These are phyloP conservation scores for Phasianus colchicus DNA, from an alignment of 2,113 vertebrate species.

Conservation along the genomic window DNA sequence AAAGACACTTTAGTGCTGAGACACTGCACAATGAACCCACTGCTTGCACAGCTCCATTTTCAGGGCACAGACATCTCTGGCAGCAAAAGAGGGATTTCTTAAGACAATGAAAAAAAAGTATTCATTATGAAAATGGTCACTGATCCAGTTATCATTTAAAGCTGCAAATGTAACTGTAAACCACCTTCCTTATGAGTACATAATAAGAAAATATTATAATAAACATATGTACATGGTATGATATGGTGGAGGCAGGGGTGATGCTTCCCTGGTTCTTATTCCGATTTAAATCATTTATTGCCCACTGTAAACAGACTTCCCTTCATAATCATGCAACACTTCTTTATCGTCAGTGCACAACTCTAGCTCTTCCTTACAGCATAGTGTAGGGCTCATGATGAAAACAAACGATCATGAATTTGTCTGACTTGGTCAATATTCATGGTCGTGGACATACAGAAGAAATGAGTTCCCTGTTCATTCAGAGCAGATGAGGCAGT, in stretches of 20 bases:
- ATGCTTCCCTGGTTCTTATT: not conserved
- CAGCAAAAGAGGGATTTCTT: not conserved
- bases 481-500: not conserved
- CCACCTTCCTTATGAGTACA: not conserved
- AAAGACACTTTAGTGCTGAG: not conserved
- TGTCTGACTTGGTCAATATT: not conserved
- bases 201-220: too few relatives aligned
- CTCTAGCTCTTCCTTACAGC: too few relatives aligned
- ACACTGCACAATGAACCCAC: too few relatives aligned
- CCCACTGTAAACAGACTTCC: not conserved
- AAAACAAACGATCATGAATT: not conserved
- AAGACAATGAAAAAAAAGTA: not conserved
- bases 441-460: accelerated
- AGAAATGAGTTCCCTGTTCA: not conserved
- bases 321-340: not conserved
- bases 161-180: not conserved
- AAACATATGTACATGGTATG: too few relatives aligned
- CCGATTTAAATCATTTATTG: not conserved
- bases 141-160: not conserved
- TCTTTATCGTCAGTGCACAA: not conserved
- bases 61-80: not conserved
- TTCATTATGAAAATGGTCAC: not conserved
- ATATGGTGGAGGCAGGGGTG: not conserved
- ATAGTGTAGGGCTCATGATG: not conserved
- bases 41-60: not conserved